Percentiles rank a stretch among this genome's conserved stretches.
These are phyloP conservation scores for Papilio helenus DNA, from an alignment of 1,140 invertebrate genomes.

Conservation along the genomic window DNA sequence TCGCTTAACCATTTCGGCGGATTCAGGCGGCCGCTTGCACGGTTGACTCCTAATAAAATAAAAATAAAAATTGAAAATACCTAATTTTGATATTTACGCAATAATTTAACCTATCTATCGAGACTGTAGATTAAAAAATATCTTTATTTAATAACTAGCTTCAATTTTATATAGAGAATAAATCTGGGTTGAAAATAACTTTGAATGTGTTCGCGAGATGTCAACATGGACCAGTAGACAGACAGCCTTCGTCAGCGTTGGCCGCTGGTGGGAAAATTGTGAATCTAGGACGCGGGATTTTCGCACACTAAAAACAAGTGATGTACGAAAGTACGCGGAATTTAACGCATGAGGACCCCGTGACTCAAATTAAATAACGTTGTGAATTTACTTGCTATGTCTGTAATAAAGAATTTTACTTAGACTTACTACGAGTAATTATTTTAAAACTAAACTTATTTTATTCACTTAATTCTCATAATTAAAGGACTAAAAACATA, in stretches of 20 bases:
- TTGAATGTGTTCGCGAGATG: conserved; percentile 3
- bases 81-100: too few species aligned
- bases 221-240: neutral
- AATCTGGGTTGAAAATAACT: conserved; percentile 21
- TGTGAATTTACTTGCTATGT: neutral
- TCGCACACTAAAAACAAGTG: conserved; percentile 18
- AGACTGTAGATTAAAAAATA: too few species aligned
- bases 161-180: neutral
- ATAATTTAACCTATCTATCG: too few species aligned
- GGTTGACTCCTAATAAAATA: too few species aligned
- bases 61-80: too few species aligned
- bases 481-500: too few species aligned
- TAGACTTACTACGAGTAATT: neutral
- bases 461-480: too few species aligned
- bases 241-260: conserved; percentile 12
- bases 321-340: neutral
- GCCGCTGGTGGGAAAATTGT: neutral
- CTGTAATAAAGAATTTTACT: neutral
- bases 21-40: too few species aligned
- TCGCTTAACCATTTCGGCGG: too few species aligned
- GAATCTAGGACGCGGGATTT: conserved; percentile 27
- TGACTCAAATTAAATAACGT: neutral
- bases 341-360: neutral
- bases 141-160: neutral
- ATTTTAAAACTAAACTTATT: too few species aligned